A percentile compares a stretch with the other conserved stretches of the same genome.
Evolutionary conservation across 1,140 invertebrate species (phyloP).

Genomic region (Cherax destructor): DNA sequence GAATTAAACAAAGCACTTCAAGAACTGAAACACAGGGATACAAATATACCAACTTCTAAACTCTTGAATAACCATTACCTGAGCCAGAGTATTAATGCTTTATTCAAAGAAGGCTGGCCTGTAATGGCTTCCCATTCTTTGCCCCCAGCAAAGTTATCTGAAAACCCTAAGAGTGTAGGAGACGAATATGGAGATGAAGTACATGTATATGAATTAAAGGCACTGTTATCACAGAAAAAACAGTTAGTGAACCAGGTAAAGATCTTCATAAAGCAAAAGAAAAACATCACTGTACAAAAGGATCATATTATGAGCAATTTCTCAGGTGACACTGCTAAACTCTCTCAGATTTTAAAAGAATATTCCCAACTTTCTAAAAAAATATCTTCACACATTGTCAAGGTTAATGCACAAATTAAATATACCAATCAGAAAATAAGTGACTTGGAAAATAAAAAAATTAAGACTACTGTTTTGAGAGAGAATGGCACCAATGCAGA

Average conservation of each 20-base stretch:
- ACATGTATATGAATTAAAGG: neutral
- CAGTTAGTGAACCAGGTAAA: slow-evolving; percentile 5
- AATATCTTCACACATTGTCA: slow-evolving; percentile 4
- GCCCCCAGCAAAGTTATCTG: neutral
- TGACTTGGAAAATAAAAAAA: slow-evolving; percentile 9
- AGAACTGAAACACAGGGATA: neutral
- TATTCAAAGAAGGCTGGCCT: neutral
- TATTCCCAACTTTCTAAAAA: neutral
- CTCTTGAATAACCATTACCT: neutral
- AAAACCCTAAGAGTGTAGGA: neutral
- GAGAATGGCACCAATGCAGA: neutral
- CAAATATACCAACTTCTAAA: neutral
- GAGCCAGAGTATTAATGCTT: neutral
- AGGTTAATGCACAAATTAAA: slow-evolving; percentile 13
- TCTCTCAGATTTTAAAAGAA: neutral
- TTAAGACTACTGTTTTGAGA: neutral
- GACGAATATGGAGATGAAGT: neutral
- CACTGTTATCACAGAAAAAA: neutral
- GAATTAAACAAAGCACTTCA: neutral
- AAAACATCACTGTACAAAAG: neutral
- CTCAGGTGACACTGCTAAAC: slow-evolving; percentile 10
- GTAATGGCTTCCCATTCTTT: neutral
- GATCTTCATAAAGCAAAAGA: slow-evolving; percentile 14
- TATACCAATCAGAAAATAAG: neutral
- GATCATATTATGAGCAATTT: slow-evolving; percentile 1